phyloP scores from a whole-genome alignment of 53 echinoderm and acorn worm genomes.

The Holothuria leucospilota region DNA sequence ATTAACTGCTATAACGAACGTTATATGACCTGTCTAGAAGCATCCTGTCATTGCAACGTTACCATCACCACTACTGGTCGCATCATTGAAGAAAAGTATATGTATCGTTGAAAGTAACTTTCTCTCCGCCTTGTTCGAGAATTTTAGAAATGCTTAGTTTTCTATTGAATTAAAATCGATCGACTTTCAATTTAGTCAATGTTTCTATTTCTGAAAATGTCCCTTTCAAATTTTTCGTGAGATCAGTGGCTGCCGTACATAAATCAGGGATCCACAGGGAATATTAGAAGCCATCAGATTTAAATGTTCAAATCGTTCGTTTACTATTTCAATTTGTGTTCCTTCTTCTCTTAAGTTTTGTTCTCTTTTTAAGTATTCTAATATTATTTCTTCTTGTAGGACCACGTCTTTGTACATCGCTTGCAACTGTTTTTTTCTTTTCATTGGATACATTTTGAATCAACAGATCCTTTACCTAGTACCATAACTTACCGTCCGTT shows the following conservation, averaged over 20 bases:
- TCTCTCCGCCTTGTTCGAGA: too few species aligned
- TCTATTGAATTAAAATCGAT: background rate
- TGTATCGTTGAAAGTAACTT: too few species aligned
- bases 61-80: background rate
- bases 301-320: background rate
- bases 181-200: background rate
- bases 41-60: background rate
- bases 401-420: background rate
- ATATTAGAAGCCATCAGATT: background rate
- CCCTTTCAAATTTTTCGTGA: background rate
- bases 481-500: background rate
- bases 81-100: background rate
- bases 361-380: too few species aligned
- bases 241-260: background rate
- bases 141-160: background rate
- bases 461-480: background rate
- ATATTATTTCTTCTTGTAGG: background rate
- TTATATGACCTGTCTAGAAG: too few species aligned
- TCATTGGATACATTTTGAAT: background rate
- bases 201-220: background rate
- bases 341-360: too few species aligned
- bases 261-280: conserved; percentile 1
- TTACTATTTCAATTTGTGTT: background rate
- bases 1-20: background rate
- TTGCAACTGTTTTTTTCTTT: background rate